Conservation (phyloP, 2,888 invertebrate genomes). For the Synergus japonicus region DNA sequence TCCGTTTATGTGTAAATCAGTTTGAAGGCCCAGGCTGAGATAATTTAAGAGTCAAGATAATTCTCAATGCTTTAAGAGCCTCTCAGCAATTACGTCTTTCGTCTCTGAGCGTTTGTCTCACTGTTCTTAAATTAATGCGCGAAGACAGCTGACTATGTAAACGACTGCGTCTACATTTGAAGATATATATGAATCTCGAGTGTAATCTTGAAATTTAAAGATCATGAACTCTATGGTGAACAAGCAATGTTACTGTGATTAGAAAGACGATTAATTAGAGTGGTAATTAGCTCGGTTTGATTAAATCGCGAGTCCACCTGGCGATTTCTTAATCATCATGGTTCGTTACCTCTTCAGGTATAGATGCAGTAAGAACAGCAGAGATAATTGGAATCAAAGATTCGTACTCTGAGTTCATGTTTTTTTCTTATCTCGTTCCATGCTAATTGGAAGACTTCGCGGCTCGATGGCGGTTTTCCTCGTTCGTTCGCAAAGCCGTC, state of each 20-base stretch:
- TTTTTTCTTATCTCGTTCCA: constrained; percentile 11
- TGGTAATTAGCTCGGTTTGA: constrained; percentile 23
- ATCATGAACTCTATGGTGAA: background rate
- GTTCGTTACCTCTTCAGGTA: constrained; percentile 38
- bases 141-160: constrained; percentile 58
- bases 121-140: constrained; percentile 61
- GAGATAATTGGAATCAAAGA: constrained; percentile 38
- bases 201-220: constrained; percentile 1
- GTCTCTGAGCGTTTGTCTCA: constrained; percentile 59
- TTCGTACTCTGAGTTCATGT: constrained; percentile 25
- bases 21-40: background rate
- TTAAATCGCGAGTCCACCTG: constrained; percentile 25
- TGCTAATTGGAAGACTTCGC: constrained; percentile 39
- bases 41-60: background rate
- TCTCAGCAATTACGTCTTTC: constrained; percentile 62
- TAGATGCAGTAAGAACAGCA: constrained; percentile 27
- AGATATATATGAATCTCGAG: background rate
- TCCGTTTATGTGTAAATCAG: background rate
- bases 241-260: background rate
- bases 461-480: constrained; percentile 39
- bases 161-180: constrained; percentile 48
- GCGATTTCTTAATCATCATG: constrained; percentile 38
- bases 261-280: constrained; percentile 23
- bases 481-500: background rate
- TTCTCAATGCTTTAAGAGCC: constrained; percentile 50